Conservation (phyloP, 2,113 vertebrate genomes). For the Danio rerio region GRCz12tu NC_133186.1:478501-479000, state of each 20-base stretch:
- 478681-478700: background rate
- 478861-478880: slow-evolving; percentile 52
- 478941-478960: slow-evolving; percentile 51
- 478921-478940: slow-evolving; percentile 42
- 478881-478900: slow-evolving; percentile 64
- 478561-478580: too few species aligned
- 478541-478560: too few species aligned
- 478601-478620: too few species aligned
- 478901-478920: background rate
- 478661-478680: background rate
- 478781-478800: background rate
- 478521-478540: too few species aligned
- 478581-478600: too few species aligned
- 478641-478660: background rate
- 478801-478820: too few species aligned
- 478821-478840: slow-evolving; percentile 38
- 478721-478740: too few species aligned
- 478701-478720: background rate
- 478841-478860: slow-evolving; percentile 41
- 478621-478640: too few species aligned
- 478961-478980: background rate
- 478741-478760: background rate
- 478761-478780: background rate
- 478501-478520: too few species aligned
- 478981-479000: background rate